Conservation (phyloP, 2,888 invertebrate genomes). For the Cabera pusaria region DNA sequence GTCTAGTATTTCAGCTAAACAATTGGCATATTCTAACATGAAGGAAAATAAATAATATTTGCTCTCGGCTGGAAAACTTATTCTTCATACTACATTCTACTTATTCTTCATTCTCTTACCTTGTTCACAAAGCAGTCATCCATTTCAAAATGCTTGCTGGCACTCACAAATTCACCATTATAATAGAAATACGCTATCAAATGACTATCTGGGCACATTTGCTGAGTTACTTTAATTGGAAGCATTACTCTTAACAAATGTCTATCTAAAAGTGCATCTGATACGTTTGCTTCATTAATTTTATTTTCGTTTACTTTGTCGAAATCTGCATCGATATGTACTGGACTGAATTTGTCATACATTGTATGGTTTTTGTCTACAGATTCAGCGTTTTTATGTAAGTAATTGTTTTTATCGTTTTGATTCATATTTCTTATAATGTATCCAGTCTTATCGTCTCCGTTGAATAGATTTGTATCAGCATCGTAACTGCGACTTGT, state of each 20-base stretch:
- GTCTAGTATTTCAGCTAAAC: no score
- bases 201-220: conserved; percentile 79
- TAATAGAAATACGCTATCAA: conserved; percentile 82
- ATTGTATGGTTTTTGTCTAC: conserved; percentile 13
- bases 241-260: conserved; percentile 62
- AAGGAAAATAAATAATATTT: no score
- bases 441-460: conserved; percentile 18
- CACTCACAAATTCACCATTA: conserved; percentile 82
- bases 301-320: conserved; percentile 10
- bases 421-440: conserved; percentile 28
- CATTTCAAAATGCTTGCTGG: conserved; percentile 78
- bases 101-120: no score
- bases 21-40: no score
- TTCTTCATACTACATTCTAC: no score
- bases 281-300: conserved; percentile 25
- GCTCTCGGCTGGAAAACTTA: no score
- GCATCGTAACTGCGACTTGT: conserved; percentile 13
- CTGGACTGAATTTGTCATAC: conserved; percentile 16
- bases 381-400: conserved; percentile 13
- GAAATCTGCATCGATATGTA: conserved; percentile 5
- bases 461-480: conserved; percentile 1
- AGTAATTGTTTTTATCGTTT: conserved; percentile 21
- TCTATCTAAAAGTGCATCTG: conserved; percentile 55
- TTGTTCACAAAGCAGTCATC: conserved; percentile 83
- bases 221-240: conserved; percentile 69